Base-by-base conservation (phyloP, 2,888 invertebrate genomes). In the Polymixis flavicincta region DNA sequence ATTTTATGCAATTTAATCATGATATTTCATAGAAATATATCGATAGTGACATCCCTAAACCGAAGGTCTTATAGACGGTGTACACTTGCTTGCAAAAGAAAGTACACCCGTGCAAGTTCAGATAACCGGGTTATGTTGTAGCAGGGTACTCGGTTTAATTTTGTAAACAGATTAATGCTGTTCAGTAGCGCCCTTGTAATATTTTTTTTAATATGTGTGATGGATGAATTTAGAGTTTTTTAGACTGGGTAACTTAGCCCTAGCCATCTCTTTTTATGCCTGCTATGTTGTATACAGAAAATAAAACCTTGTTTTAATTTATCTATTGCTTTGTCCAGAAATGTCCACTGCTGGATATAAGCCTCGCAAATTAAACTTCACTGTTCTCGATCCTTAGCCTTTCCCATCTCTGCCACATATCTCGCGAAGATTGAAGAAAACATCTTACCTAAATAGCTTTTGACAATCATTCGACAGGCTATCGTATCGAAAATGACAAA, bases 41-140 rank as follows among this genome's bases (percentile, higher is more conserved):
- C n/a, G n/a, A n/a, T n/a, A n/a, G 45, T 60, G 68, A 50, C 60
- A 66, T 11, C 80, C 54, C 32, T 66, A 32, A 4, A 19, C 22
- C 11, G 17, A 45, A 55, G 55, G 28, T 22, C 17, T 45, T 54
- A 8, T 37, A 76, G 32, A 32, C 28, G 17, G 54, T 19, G 48
- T 73, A 73, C 54, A 73, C 65, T 61, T 74, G 60, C 60, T 74
- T 60, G 65, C 74, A 60, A 55, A 73, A 59, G 80, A 61, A 78
- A 66, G 42, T 50, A 55, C 25, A 55, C 42, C 55, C 60, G 50
- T 74, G 81, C 17, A 8, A 17, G 32, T 59, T 45, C n/a, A 0
- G 37, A 63, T 74, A 66, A 74, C 25, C 32, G 32, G 25, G 17
- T 66, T 50, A 74, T 74, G 37, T 66, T 50, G 22, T 52, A 25